These are phyloP conservation scores for Leptothorax acervorum DNA, from an alignment of 2,888 invertebrate genomes.

Conservation along the genomic window DNA sequence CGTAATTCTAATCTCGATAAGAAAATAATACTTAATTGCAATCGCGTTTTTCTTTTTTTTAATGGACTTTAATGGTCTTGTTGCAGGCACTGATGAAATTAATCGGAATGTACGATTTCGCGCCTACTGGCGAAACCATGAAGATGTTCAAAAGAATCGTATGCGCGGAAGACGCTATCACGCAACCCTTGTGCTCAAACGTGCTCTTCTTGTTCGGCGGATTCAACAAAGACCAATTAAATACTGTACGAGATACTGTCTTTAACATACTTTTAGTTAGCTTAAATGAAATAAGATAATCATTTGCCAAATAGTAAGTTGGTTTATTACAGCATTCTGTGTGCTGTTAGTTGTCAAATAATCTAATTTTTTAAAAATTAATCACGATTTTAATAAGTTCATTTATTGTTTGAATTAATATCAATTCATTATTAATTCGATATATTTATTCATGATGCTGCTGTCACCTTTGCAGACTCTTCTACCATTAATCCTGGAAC, in stretches of 20 bases:
- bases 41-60: not conserved
- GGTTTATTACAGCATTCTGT: not conserved
- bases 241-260: constrained; percentile 74
- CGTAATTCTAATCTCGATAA: not conserved
- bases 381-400: too few relatives aligned
- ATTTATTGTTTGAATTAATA: not conserved
- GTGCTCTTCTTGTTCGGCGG: constrained; percentile 89
- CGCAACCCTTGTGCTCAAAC: constrained; percentile 89
- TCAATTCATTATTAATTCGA: not conserved
- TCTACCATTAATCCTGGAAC: constrained; percentile 78
- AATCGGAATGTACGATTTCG: constrained; percentile 86
- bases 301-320: not conserved
- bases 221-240: constrained; percentile 87
- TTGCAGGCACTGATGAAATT: constrained; percentile 64
- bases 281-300: not conserved
- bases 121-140: constrained; percentile 86
- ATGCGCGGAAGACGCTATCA: constrained; percentile 87
- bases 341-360: not conserved
- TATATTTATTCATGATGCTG: not conserved
- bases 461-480: constrained; percentile 69
- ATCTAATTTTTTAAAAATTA: not conserved
- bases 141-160: constrained; percentile 85
- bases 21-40: not conserved
- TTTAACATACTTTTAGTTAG: not conserved
- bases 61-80: not conserved